phyloP scores from a whole-genome alignment of 2,113 vertebrate species.

The Budorcas taxicolor region DNA sequence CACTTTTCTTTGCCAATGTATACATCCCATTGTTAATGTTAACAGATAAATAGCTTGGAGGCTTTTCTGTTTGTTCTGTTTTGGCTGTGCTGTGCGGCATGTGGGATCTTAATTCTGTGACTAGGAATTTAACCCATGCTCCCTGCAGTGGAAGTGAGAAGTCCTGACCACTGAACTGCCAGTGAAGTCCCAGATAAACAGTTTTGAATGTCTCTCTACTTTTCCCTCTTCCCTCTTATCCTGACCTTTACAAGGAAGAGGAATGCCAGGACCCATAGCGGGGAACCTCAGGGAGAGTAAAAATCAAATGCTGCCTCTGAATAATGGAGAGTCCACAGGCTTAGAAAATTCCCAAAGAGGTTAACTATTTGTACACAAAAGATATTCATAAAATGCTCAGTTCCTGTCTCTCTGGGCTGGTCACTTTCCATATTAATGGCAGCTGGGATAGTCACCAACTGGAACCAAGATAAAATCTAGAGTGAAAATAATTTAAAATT shows the following conservation, averaged over 20 bases:
- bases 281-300: not conserved
- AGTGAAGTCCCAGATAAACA: not conserved
- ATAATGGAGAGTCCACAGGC: not conserved
- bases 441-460: not conserved
- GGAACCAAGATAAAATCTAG: not conserved
- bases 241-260: not conserved
- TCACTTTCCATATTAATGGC: not conserved
- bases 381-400: not conserved
- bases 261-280: not conserved
- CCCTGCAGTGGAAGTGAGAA: not conserved
- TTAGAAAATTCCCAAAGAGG: not conserved
- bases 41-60: not conserved
- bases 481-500: not conserved
- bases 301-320: conserved; percentile 22
- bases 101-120: not conserved
- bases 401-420: not conserved
- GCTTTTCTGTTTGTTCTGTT: not conserved
- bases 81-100: not conserved
- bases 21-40: not conserved
- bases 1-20: not conserved
- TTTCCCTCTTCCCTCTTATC: not conserved
- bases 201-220: not conserved
- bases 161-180: not conserved
- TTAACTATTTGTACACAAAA: not conserved
- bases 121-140: not conserved